Conservation (phyloP, 1,140 invertebrate species). For the Archivesica marissinica region DNA sequence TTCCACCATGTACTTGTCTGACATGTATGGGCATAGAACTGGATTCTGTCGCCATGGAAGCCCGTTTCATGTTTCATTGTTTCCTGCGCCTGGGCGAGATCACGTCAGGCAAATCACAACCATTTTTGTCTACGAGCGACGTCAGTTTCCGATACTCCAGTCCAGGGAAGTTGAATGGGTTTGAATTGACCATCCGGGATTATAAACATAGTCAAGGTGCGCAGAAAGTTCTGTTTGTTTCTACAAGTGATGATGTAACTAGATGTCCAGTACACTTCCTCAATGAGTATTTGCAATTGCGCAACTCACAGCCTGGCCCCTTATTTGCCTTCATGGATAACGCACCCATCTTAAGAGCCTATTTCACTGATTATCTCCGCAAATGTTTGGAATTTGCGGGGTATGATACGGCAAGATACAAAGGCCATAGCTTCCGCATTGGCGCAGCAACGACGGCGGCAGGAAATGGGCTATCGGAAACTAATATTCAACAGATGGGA, state of each 20-base stretch:
- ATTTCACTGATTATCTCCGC: too few species aligned
- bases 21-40: slow-evolving; percentile 41
- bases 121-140: neutral
- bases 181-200: neutral
- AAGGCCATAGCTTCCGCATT: too few species aligned
- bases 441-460: too few species aligned
- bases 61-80: neutral
- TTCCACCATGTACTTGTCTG: neutral
- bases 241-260: neutral
- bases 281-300: too few species aligned
- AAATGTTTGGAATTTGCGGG: too few species aligned
- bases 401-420: too few species aligned
- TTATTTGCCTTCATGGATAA: too few species aligned
- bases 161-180: neutral
- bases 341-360: too few species aligned
- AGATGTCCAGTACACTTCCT: too few species aligned
- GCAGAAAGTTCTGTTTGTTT: neutral
- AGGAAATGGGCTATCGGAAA: too few species aligned
- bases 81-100: slow-evolving; percentile 27
- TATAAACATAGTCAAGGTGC: slow-evolving; percentile 15
- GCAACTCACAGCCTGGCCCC: too few species aligned
- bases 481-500: too few species aligned
- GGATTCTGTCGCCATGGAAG: slow-evolving; percentile 37
- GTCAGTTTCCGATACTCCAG: neutral
- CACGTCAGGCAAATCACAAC: neutral